Base-by-base conservation (phyloP, 2,113 vertebrate species). In the Pica pica region DNA sequence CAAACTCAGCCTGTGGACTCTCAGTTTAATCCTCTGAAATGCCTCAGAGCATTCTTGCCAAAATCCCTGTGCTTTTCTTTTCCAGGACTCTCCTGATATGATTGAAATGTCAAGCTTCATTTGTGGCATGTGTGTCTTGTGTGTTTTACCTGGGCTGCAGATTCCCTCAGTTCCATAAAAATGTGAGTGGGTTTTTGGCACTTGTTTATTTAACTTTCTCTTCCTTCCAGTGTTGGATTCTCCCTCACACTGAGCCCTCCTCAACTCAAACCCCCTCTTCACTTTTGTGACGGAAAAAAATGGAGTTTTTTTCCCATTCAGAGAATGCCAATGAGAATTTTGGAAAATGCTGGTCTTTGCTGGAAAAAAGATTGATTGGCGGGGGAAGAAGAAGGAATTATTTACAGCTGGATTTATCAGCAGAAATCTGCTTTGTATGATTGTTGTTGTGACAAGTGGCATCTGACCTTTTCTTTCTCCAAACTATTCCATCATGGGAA, bases 151-250 rank as follows among this genome's bases (percentile, higher is more conserved):
- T 98, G 93, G 94, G 97, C 79, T 98, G 98, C 41, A 94, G 96
- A 70, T 97, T 98, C 90, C 97, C 97, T 27, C 98, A 98, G 95
- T 97, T 98, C 44, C 94, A 97, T 80, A 97, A 98, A 98, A 98
- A 98, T 23, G 75, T 97, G 96, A 97, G 98, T 96, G 64, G 33
- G 19, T 90, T 83, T 91, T 87, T 92, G 83, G 37, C 53, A 22
- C 22, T 20, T 52, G 10, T 46, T 5, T 42, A 12, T 53, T 91
- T 83, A 27, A 52, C 39, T 57, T 61, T 46, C 33, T 46, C 17
- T 10, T 89, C 39, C 76, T 91, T 71, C 41, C 53, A 26, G 16
- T 19, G 41, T 33, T 53, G 46, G 68, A 22, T 46, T 77, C 55
- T 82, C 65, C 35, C 31, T 39, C 44, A 27, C 57, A 26, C 39